Evolutionary conservation across 2,113 vertebrate genomes (phyloP), one percentile per base, ranked within the genome.

Genomic region (Blennius ocellaris): DNA sequence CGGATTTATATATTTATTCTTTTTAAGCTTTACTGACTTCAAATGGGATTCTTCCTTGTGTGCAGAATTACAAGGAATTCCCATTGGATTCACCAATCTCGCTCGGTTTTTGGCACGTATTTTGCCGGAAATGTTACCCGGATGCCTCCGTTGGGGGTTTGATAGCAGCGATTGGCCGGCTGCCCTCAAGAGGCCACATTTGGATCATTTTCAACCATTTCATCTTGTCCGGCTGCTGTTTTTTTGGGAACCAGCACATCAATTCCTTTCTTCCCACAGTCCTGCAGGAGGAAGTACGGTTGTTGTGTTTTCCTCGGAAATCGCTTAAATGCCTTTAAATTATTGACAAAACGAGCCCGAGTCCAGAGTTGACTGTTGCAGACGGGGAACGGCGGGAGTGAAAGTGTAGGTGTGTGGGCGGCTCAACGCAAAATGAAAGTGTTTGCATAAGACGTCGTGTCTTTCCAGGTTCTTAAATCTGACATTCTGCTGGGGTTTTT

Each of bases 151-250:
- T 37, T 4, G 4, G 2, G 37, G 63, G 30, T 47, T 66, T 10
- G 68, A 62, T n/a, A 10, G 38, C 39, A 15, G 8, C n/a, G 41
- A 10, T 75, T 54, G 50, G 43, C 56, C 45, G 12, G 55, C 70
- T 71, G 43, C 68, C 65, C 49, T 48, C 38, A 5, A 5, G 55
- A 10, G 44, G 73, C 78, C 55, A 36, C 58, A 5, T 38, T 38
- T 69, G 53, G 69, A 59, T 54, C 15, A 15, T 14, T 47, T 60
- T 44, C 48, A 64, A 69, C 56, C 40, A 74, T 83, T 57, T 71
- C 80, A 60, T 74, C 21, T 36, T 6, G 11, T 54, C 37, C 60
- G 58, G 54, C 64, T 81, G 49, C 48, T 37, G 43, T 43, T 59
- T 62, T 59, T 62, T 38, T 52, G 53, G 43, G 60, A 14, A 49